Base-by-base conservation (phyloP, 2,113 vertebrate species). In the Silurus glanis region DNA sequence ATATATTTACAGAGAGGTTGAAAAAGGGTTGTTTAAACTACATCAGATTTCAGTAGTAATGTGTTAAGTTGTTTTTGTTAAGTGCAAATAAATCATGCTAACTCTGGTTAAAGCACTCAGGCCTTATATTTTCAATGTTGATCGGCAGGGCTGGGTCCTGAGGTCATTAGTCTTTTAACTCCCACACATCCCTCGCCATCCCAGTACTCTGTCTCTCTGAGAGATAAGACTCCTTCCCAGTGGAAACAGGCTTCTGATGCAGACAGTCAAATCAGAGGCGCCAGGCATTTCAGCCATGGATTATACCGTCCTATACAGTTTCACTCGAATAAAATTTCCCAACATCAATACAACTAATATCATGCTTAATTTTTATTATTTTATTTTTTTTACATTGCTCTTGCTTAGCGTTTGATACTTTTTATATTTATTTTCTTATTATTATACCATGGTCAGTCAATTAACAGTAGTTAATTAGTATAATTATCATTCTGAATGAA, bases 161-260 rank as follows among this genome's bases (percentile, higher is more conserved):
- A 75, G 47, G 21, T n/a, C 72, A n/a, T 49, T 66, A 62, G 16
- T 17, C 62, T 59, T 85, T 19, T 80, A 72, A 72, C 64, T 72
- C 66, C 78, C 79, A 72, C 66, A 49, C 37, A 23, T 47, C 9
- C 37, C 37, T 16, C 10, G 25, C 14, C 37, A 51, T 25, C 45
- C 37, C 51, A 72, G 23, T 45, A 6, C 23, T 1, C 12, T n/a
- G 51, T 12, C 12, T 58, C 21, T 58, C 45, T 21, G 0, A 61
- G 10, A 76, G 83, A 76, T 76, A 78, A 75, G 37, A 62, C 47
- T 28, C 4, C 17, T 37, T 45, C 55, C 59, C 49, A 28, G 21
- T 61, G 7, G 56, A 62, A 79, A 79, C 78, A 61, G 51, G 90
- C 84, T 80, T 83, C 4, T 13, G 6, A 0, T 28, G n/a, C 47